A percentile compares a stretch with the other conserved stretches of the same genome.
Evolutionary conservation across 2,797 vertebrate species (phyloP).

Genomic region (Cyprinella venusta): DNA sequence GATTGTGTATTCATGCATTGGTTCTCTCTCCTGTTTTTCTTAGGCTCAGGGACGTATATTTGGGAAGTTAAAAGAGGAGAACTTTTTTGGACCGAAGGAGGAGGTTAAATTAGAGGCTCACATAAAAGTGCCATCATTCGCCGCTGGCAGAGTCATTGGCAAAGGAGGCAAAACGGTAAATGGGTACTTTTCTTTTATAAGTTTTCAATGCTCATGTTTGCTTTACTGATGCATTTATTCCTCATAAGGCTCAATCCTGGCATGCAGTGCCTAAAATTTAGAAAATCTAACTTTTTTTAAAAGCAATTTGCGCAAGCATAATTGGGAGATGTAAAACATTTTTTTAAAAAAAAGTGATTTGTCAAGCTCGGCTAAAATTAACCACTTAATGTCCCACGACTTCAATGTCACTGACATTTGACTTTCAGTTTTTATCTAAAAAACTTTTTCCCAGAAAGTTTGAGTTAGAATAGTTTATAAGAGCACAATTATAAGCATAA

Average conservation of each 20-base stretch:
- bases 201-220: background rate
- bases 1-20: background rate
- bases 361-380: background rate
- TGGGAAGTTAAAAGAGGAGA: slow-evolving; percentile 98
- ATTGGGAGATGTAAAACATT: background rate
- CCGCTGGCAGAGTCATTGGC: slow-evolving; percentile 97
- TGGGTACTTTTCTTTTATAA: background rate
- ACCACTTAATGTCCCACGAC: background rate
- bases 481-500: too few relatives aligned
- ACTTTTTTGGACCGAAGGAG: slow-evolving; percentile 98
- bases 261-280: background rate
- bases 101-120: slow-evolving; percentile 98
- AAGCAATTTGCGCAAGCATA: background rate
- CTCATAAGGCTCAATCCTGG: background rate
- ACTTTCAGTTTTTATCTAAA: too few relatives aligned
- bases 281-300: background rate
- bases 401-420: too few relatives aligned
- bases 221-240: background rate
- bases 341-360: background rate
- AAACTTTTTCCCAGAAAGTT: too few relatives aligned
- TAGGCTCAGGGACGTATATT: slow-evolving; percentile 99
- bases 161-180: slow-evolving; percentile 98
- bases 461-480: too few relatives aligned
- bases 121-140: slow-evolving; percentile 97
- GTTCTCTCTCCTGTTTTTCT: background rate